Evolutionary conservation across 2,113 vertebrate genomes (phyloP), one percentile per base, ranked within the genome.

Genomic region (Ammodytes dubius): DNA sequence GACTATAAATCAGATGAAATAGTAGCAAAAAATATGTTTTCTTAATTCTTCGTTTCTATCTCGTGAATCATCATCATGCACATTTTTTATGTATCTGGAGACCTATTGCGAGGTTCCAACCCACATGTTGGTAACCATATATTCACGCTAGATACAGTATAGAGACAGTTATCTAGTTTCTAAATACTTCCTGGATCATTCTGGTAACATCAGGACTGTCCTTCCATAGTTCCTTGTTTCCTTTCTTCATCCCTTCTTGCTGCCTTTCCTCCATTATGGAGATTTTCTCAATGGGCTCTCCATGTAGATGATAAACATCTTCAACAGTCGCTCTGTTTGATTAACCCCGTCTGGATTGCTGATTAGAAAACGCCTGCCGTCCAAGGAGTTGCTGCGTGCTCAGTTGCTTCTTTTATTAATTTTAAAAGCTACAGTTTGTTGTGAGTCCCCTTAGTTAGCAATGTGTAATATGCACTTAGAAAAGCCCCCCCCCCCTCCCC

Each of bases 391-490:
- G 14, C 59, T 45, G 13, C 56, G 12, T 46, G 17, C 13, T 71
- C 45, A 10, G 35, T 10, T 70, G 35, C n/a, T 77, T 53, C 67
- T 66, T 67, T 63, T 4, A 42, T 39, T 70, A 37, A 14, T 19
- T 4, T 60, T 6, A 27, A 53, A 37, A 37, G 14, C 2, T 50
- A 3, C 54, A 14, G 15, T 10, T 71, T n/a, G 15, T 10, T 71
- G n/a, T 17, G 49, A 27, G 27, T 27, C 27, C 27, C 27, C 27
- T 27, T 27, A 27, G 27, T 27, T 43, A n/a, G 47, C 7, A 15
- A 3, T 17, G 2, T 43, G 35, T n/a, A 6, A 4, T 42, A 35
- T 64, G 42, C 47, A 5, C 27, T 60, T 11, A 4, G 7, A 14
- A 69, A 60, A 69, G 7, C 27, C 27, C 27, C 27, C 27, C 27